Evolutionary conservation across 2,113 vertebrate species (phyloP).

Genomic region (Calypte anna): DNA sequence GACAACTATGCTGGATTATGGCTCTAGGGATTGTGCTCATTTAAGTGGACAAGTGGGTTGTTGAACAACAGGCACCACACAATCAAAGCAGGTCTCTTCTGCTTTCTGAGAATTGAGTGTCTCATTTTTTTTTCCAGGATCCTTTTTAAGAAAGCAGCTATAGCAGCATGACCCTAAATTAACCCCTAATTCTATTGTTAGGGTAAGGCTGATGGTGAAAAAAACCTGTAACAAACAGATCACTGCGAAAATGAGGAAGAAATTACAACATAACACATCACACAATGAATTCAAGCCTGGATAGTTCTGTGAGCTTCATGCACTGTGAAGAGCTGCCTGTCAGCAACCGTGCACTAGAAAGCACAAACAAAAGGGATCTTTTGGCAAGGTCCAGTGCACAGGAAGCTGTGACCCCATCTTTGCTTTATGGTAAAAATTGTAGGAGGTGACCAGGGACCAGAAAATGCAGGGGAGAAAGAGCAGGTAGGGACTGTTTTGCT

Average conservation of each 20-base stretch:
- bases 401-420: background rate
- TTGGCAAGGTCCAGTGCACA: background rate
- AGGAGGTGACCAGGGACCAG: background rate
- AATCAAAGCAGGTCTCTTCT: background rate
- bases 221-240: background rate
- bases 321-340: background rate
- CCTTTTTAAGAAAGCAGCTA: background rate
- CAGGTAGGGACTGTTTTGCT: accelerated
- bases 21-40: background rate
- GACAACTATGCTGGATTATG: accelerated
- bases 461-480: background rate
- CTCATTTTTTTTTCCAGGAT: background rate
- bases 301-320: constrained; percentile 70
- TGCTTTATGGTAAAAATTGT: background rate
- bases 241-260: background rate
- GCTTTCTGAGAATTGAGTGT: background rate
- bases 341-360: constrained; percentile 69
- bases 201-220: background rate
- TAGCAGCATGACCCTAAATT: background rate
- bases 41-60: background rate
- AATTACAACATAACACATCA: background rate
- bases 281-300: background rate
- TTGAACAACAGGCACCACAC: background rate
- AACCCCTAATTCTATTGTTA: background rate
- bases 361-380: background rate